phyloP scores from a whole-genome alignment of 1,140 invertebrate genomes.

The Drosophila serrata region DNA sequence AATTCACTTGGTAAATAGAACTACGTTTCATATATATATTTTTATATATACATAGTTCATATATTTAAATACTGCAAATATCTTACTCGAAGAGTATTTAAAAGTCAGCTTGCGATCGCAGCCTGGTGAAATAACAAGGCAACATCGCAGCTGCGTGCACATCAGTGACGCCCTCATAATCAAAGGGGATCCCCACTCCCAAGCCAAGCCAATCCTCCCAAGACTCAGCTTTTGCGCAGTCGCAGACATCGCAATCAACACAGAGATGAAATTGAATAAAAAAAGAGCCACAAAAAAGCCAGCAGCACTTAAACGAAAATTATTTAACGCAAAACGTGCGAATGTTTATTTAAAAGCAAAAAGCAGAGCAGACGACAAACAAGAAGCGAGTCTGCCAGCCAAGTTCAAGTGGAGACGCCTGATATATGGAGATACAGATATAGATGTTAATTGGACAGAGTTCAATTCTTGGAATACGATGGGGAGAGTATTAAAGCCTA shows the following conservation, averaged over 20 bases:
- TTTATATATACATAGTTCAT: background rate
- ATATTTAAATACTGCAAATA: background rate
- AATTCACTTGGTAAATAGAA: background rate
- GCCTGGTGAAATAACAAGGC: slow-evolving; percentile 68
- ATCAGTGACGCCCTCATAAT: slow-evolving; percentile 70
- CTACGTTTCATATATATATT: background rate
- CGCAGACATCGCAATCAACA: slow-evolving; percentile 33
- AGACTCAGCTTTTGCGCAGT: slow-evolving; percentile 43
- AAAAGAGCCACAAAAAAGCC: slow-evolving; percentile 9
- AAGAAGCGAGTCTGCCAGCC: slow-evolving; percentile 10
- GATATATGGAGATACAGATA: too few species aligned
- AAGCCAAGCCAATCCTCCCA: slow-evolving; percentile 8
- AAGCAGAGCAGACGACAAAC: slow-evolving; percentile 22
- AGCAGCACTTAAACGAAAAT: slow-evolving; percentile 61
- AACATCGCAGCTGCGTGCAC: slow-evolving; percentile 28
- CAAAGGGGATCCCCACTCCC: slow-evolving; percentile 36
- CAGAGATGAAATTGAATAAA: slow-evolving; percentile 4
- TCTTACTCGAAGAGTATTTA: background rate
- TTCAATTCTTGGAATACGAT: background rate
- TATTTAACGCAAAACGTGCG: slow-evolving; percentile 68
- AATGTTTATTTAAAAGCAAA: slow-evolving; percentile 60
- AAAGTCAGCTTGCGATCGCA: slow-evolving; percentile 47
- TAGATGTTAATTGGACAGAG: slow-evolving; percentile 13
- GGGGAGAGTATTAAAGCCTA: background rate
- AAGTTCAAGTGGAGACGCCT: slow-evolving; percentile 10